Evolutionary conservation across 1,140 invertebrate species (phyloP), one percentile per base, ranked within the genome.

Genomic region (Conus betulinus): DNA sequence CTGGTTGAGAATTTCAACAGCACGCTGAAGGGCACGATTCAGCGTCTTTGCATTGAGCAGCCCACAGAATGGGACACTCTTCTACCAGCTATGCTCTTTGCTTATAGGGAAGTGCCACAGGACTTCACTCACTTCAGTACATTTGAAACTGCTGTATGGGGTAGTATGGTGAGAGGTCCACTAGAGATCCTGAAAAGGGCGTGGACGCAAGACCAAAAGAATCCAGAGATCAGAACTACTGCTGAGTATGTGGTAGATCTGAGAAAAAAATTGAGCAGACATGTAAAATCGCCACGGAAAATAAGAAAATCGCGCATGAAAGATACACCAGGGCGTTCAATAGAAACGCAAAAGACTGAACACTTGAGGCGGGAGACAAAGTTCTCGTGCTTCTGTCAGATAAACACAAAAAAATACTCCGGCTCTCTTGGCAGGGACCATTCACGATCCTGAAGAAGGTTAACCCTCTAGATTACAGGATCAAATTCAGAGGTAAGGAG

Each of bases 1-100:
- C 55, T 84, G 53, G 82, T 84, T 6, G 82, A 84, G 82, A 53
- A 20, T 3, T 84, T 84, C 55, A 93, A 94, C 84, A 86, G 89
- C n/a, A 93, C 90, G 7, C 63, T 95, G 6, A 91, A 91, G 71
- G 53, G 85, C n/a, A 92, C 91, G 91, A 67, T 93, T 23, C 87
- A 84, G 27, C 78, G 79, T 13, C 55, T 93, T 76, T 94, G 78
- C 90, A n/a, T 0, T 55, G 88, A 91, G 39, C 83, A 89, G 81
- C 87, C 87, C 10, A 91, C 91, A 88, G 90, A 94, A 57, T 95
- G 94, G 94, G 92, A 95, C 87, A 67, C 84, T 15, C 91, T 91
- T 85, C 74, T 94, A 13, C 90, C 85, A 6, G 51, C 63, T 4
- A 11, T 89, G 10, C 79, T 88, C 10, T 89, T 89, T 57, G 84